Conservation (phyloP, 1,140 invertebrate species). For the Leptinotarsa undecemlineata region DNA sequence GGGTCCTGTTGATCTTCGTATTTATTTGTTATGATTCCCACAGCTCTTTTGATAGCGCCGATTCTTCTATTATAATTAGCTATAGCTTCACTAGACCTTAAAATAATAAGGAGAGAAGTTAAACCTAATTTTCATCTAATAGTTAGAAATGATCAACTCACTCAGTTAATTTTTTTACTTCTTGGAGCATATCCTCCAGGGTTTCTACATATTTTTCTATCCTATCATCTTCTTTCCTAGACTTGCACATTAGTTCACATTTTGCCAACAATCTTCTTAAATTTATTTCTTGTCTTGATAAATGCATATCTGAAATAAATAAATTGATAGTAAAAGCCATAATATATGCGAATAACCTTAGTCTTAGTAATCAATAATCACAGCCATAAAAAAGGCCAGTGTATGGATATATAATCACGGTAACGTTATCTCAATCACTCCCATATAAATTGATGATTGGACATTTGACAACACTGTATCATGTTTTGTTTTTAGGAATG, state of each 20-base stretch:
- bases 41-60: constrained; percentile 34
- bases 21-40: constrained; percentile 41
- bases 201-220: constrained; percentile 73
- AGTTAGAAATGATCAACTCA: constrained; percentile 52
- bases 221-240: constrained; percentile 68
- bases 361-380: no score
- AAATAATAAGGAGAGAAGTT: constrained; percentile 15
- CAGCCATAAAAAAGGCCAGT: no score
- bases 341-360: no score
- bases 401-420: no score
- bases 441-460: no score
- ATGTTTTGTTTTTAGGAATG: no score
- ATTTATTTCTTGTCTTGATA: constrained; percentile 73
- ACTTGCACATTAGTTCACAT: constrained; percentile 75
- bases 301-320: constrained; percentile 7
- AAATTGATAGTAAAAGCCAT: no score
- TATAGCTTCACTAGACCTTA: constrained; percentile 39
- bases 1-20: constrained; percentile 40
- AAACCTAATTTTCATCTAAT: neutral
- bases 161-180: constrained; percentile 65
- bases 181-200: constrained; percentile 69
- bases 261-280: constrained; percentile 67
- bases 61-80: constrained; percentile 42
- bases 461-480: no score
- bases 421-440: no score